A percentile compares a stretch with the other conserved stretches of the same genome.
phyloP scores from a whole-genome alignment of 2,797 vertebrate genomes.

The Gallirallus australis region DNA sequence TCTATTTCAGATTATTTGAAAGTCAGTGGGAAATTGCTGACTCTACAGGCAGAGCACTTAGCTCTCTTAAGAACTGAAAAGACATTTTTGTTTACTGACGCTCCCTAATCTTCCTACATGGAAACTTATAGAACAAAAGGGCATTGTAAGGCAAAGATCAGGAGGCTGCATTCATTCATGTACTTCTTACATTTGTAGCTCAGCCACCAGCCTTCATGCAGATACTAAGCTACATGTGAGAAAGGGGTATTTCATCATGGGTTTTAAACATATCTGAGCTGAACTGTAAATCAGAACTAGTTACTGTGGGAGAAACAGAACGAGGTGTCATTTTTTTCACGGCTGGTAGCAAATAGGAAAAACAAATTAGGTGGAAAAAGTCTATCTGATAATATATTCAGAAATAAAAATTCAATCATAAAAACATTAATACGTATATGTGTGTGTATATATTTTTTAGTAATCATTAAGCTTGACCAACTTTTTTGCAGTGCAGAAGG shows the following conservation, averaged over 20 bases:
- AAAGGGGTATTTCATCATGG: not conserved
- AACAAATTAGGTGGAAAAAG: not conserved
- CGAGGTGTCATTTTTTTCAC: not conserved
- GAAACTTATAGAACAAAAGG: conserved; percentile 63
- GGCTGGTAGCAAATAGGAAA: not conserved
- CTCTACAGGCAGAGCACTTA: conserved; percentile 33
- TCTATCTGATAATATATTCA: not conserved
- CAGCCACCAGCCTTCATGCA: not conserved
- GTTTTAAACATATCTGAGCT: not conserved
- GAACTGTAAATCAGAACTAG: not conserved
- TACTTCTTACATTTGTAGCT: not conserved
- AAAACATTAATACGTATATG: not conserved
- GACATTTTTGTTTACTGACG: conserved; percentile 53
- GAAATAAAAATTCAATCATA: not conserved
- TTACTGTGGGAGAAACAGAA: not conserved
- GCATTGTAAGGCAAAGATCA: conserved; percentile 58
- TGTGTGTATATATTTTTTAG: not conserved
- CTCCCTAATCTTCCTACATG: conserved; percentile 42
- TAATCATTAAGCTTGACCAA: not conserved
- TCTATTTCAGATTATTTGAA: conserved; percentile 52
- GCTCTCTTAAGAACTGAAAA: conserved; percentile 52
- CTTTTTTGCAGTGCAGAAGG: not conserved
- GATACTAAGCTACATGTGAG: not conserved
- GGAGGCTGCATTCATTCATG: conserved; percentile 26
- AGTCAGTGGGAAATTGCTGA: conserved; percentile 59